These are phyloP conservation scores for Antedon mediterranea DNA, from an alignment of 53 echinoderm and acorn worm species.

Conservation along the genomic window DNA sequence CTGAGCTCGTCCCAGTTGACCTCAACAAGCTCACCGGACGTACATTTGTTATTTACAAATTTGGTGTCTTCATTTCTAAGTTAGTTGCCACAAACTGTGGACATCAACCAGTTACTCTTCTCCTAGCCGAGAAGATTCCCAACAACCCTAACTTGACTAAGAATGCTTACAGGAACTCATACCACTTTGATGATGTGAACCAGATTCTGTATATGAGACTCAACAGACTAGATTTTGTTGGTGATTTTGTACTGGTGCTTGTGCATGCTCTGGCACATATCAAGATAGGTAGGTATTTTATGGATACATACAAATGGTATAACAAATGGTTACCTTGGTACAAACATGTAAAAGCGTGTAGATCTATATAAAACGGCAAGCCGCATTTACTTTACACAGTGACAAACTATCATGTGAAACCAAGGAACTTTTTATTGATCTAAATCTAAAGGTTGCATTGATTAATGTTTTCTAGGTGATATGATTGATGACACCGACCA, in stretches of 20 bases:
- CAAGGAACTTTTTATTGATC: too few relatives aligned
- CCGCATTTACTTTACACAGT: too few relatives aligned
- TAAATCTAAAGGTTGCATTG: too few relatives aligned
- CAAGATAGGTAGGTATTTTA: conserved; percentile 35
- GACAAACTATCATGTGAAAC: too few relatives aligned
- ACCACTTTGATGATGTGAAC: conserved; percentile 75
- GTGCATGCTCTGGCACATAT: conserved; percentile 89
- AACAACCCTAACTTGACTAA: conserved; percentile 49
- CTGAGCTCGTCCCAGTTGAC: conserved; percentile 60
- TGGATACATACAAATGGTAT: too few relatives aligned
- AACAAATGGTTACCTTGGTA: too few relatives aligned
- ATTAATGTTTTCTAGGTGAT: conserved; percentile 36
- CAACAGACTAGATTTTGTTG: conserved; percentile 58
- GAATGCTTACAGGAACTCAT: conserved; percentile 88
- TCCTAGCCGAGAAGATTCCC: conserved; percentile 79
- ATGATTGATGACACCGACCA: conserved; percentile 74
- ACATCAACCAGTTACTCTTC: conserved; percentile 68
- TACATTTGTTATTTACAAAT: conserved; percentile 84
- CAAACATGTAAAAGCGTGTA: too few relatives aligned
- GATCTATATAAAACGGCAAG: too few relatives aligned
- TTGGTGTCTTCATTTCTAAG: conserved; percentile 71
- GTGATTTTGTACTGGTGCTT: conserved; percentile 82
- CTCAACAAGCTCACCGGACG: conserved; percentile 72
- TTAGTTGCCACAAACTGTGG: conserved; percentile 51
- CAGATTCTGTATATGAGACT: conserved; percentile 64